These are phyloP conservation scores for Staurois parvus DNA, from an alignment of 2,797 vertebrate genomes.

Conservation along the genomic window DNA sequence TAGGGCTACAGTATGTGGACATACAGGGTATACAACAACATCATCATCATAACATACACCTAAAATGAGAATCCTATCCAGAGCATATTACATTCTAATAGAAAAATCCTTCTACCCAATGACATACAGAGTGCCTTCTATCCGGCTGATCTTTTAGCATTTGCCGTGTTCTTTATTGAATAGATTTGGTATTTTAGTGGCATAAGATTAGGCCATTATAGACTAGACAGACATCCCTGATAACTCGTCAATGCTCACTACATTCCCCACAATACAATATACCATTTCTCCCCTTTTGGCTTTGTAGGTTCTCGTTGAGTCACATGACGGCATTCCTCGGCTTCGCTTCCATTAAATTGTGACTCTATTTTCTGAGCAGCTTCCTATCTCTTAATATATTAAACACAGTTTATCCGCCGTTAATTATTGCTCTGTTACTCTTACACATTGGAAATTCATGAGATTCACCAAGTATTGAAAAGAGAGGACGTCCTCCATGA, in stretches of 20 bases:
- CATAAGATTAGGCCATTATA: background rate
- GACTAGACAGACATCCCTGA: background rate
- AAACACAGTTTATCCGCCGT: slow-evolving; percentile 6
- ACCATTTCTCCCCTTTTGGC: background rate
- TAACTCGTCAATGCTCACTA: background rate
- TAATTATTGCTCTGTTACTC: slow-evolving; percentile 36
- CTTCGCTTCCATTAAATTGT: slow-evolving; percentile 1
- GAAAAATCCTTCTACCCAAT: no score
- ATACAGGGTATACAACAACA: no score
- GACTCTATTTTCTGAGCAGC: background rate
- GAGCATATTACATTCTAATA: no score
- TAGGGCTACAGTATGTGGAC: no score
- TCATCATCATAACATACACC: no score
- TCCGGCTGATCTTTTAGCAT: no score
- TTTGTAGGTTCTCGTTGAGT: background rate
- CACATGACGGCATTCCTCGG: background rate
- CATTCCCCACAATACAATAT: background rate
- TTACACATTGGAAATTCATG: slow-evolving; percentile 40
- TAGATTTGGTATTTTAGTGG: background rate
- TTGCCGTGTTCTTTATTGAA: background rate
- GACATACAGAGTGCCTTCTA: no score
- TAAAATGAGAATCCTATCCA: no score
- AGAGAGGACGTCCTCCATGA: slow-evolving; percentile 45
- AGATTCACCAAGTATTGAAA: slow-evolving; percentile 29
- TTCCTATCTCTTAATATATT: slow-evolving; percentile 42